These are phyloP conservation scores for Leucophenga varia DNA, from an alignment of 1,140 invertebrate species.

Conservation along the genomic window DNA sequence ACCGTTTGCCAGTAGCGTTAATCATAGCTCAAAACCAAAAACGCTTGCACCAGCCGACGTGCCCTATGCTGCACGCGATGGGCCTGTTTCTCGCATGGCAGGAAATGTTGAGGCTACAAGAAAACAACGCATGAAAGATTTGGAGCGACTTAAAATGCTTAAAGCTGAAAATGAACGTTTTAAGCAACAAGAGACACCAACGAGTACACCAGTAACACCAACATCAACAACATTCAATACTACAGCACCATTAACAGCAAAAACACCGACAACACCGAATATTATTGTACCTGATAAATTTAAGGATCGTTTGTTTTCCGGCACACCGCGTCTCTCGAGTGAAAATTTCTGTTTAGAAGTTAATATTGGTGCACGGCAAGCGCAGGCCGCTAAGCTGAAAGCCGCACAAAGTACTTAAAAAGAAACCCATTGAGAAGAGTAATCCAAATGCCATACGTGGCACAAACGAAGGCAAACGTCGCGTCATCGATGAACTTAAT, in stretches of 20 bases:
- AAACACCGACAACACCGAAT: constrained; percentile 14
- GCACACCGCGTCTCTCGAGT: constrained; percentile 33
- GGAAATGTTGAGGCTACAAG: constrained; percentile 61
- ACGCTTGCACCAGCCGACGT: constrained; percentile 5
- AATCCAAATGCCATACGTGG: constrained; percentile 67
- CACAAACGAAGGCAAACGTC: constrained; percentile 61
- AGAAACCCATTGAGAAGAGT: constrained; percentile 67
- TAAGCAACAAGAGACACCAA: not conserved
- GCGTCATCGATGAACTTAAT: constrained; percentile 59
- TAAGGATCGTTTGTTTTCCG: constrained; percentile 38
- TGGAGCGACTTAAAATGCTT: constrained; percentile 63
- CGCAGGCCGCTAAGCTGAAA: constrained; percentile 65
- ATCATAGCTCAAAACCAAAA: constrained; percentile 36
- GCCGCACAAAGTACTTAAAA: constrained; percentile 63
- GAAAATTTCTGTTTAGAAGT: constrained; percentile 64
- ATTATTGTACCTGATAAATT: constrained; percentile 43
- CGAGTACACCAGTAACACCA: not conserved
- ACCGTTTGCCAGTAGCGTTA: constrained; percentile 31
- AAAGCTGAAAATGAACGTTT: constrained; percentile 37
- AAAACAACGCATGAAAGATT: constrained; percentile 63
- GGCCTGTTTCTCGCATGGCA: constrained; percentile 50
- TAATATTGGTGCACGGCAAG: constrained; percentile 61
- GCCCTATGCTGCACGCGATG: constrained; percentile 39
- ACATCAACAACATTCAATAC: not conserved
- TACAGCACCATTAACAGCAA: not conserved